Base-by-base conservation (phyloP, 2,113 vertebrate species). In the Typhlomys cinereus region DNA sequence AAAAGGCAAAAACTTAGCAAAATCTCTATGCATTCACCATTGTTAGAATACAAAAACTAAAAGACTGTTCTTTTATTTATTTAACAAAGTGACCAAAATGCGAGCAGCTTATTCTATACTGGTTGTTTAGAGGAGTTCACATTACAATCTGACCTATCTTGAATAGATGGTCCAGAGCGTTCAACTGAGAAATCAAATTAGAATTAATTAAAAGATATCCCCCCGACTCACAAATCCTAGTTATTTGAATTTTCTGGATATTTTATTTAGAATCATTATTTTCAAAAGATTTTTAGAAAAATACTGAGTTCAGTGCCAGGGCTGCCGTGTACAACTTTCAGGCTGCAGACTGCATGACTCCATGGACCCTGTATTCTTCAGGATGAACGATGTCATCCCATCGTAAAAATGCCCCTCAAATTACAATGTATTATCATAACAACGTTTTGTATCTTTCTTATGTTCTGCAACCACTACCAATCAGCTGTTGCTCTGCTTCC, bases 261-360 rank as follows among this genome's bases (percentile, higher is more conserved):
- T 69, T 88, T 95, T 41, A 46, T 88, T 95, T 41, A 46, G 17
- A 75, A 46, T 64, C 2, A 17, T 69, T 75, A 4, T 59, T 90
- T 92, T 89, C 29, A 75, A 92, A 62, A 7, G 50, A 21, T 36
- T 66, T 84, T 80, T 93, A 75, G 18, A 73, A 67, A 18, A 71
- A 46, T 52, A 12, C 9, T 69, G 20, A 71, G 18, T 64, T 71
- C 46, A n/a, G 10, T 64, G 7, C 5, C 5, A 25, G 8, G 44
- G 2, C 3, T 39, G 4, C 66, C 36, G 21, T 31, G 9, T 36
- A 66, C 14, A 64, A 12, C 39, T 50, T 50, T 46, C 15, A 52
- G 13, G 21, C 66, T 76, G 36, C 17, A 31, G 27, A 71, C 54
- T 57, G 7, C 0, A 3, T 66, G 34, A 67, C 15, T 82, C 31